phyloP scores from a whole-genome alignment of 2,797 vertebrate species.

The Nannoperca australis region DNA sequence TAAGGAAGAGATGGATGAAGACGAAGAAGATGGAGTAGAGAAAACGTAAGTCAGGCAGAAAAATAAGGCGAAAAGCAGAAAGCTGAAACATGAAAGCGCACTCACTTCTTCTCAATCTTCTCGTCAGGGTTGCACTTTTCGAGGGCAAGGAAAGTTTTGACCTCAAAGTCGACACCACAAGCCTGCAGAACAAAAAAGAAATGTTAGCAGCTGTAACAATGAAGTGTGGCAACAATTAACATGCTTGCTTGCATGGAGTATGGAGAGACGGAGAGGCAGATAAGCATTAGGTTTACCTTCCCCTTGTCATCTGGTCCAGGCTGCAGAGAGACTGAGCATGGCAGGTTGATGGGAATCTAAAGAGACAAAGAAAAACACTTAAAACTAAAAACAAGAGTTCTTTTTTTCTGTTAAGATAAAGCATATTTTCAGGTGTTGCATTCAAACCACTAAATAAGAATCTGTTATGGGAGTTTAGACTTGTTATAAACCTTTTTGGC shows the following conservation, averaged over 20 bases:
- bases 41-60: background rate
- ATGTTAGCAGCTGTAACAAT: background rate
- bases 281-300: constrained; percentile 83
- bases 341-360: constrained; percentile 90
- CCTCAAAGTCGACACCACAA: constrained; percentile 92
- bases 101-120: constrained; percentile 91
- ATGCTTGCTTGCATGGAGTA: background rate
- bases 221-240: background rate
- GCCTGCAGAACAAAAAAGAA: constrained; percentile 76
- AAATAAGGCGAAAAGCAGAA: background rate
- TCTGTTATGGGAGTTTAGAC: too few relatives aligned
- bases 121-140: constrained; percentile 87
- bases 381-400: background rate
- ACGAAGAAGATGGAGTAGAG: background rate
- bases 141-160: constrained; percentile 89
- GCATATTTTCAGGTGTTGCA: background rate
- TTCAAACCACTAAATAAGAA: background rate
- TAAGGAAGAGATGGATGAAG: background rate
- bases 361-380: constrained; percentile 25
- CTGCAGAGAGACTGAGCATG: constrained; percentile 92
- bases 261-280: background rate
- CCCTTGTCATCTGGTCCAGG: constrained; percentile 90
- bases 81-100: background rate
- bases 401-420: background rate
- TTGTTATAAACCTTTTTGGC: too few relatives aligned